Evolutionary conservation across 2,797 vertebrate species (phyloP), one percentile per base, ranked within the genome.

Genomic region (Galaxias olidus): DNA sequence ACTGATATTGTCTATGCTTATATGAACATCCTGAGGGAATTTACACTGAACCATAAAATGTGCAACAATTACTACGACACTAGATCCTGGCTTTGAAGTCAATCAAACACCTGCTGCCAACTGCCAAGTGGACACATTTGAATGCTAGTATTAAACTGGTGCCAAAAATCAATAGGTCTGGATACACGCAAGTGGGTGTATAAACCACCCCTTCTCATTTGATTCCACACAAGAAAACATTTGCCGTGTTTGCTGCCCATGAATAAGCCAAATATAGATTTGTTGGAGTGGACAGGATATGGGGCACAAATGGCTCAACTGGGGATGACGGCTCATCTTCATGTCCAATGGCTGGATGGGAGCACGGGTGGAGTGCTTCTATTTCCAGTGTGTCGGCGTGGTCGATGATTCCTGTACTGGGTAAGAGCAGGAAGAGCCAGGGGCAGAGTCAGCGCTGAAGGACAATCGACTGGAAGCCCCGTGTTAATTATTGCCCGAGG

Each of bases 401-500:
- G 86, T 92, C 90, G 74, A 91, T 91, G 89, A 80, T 69, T 56
- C 70, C 75, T 72, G 73, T 63, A 76, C 83, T 79, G 73, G 78
- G 79, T 74, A 76, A 77, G 81, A 83, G 82, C 91, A 90, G 90
- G 86, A 90, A 92, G 75, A 59, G 87, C 90, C 88, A 20, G 76
- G 10, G 90, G 90, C 87, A 80, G 78, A 79, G 82, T 85, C 68
- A 70, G 72, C 65, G 73, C 62, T 84, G 80, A 86, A 84, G 79
- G 85, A 83, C 86, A 90, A 93, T 93, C 89, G 86, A 93, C 86
- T 72, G 65, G 60, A 76, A 68, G 62, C 52, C 58, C 75, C 67
- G 45, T 79, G 85, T 86, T 91, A 92, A 92, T 93, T 90, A 93
- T 63, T 72, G 83, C 76, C 77, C 64, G 74, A 70, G 82, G 80